Evolutionary conservation across 1,140 invertebrate species (phyloP), one percentile per base, ranked within the genome.

Genomic region (Venturia canescens): DNA sequence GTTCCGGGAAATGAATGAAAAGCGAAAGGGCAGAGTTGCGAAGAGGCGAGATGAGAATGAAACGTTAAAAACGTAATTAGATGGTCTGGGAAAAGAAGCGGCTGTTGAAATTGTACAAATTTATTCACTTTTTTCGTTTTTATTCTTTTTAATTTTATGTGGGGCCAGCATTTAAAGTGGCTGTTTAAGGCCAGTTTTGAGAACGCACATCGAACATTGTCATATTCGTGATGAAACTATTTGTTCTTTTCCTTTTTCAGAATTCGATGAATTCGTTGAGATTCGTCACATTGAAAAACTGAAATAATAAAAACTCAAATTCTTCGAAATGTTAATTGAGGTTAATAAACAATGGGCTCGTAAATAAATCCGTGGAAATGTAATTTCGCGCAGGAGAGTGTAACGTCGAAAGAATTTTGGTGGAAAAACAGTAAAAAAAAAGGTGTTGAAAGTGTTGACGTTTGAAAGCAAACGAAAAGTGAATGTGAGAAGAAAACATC

Each of bases 41-140:
- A 63, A 38, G 34, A n/a, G 6, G 13, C 6, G 70, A 23, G 70
- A 31, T 21, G n/a, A 44, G 29, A 50, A 48, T 6, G n/a, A 72
- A 72, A 50, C 48, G 34, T 77, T 78, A 48, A 76, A 60, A 76
- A 76, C 23, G 50, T 76, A 76, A 76, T 76, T 76, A 60, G 60
- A 76, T 60, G 63, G 72, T 76, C n/a, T 3, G 50, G 38, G 11
- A 9, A 44, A 44, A 44, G 38, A 44, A 44, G 7, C 57, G 71
- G 23, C 11, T 18, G 71, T 27, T 18, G 26, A 38, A 38, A 38
- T 31, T 69, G 29, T 69, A 16, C 21, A 71, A 26, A 27, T 50
- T 21, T 74, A 50, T 38, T 44, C 38, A 1, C 13, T 29, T 6
- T 50, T 29, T 53, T 11, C 3, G 0, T 53, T 16, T 72, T 72